A percentile compares a stretch with the other conserved stretches of the same genome.
Evolutionary conservation across 2,113 vertebrate genomes (phyloP).

Genomic region (Pycnonotus jocosus): DNA sequence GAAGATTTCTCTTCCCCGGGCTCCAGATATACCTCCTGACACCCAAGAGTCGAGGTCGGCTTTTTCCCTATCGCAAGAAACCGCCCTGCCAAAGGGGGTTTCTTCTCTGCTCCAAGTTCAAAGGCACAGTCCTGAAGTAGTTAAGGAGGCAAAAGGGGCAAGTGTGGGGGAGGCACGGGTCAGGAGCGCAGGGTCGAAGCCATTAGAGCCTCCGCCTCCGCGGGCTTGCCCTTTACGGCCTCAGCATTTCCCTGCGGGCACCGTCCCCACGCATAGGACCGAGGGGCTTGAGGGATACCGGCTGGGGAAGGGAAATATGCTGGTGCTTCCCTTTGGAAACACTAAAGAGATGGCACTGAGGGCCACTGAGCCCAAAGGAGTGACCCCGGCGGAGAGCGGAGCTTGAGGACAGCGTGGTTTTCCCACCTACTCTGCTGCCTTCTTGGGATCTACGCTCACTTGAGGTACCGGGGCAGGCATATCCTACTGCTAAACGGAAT

Average conservation of each 20-base stretch:
- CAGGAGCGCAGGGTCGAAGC: neutral
- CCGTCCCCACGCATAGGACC: neutral
- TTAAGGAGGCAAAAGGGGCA: neutral
- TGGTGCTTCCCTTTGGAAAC: neutral
- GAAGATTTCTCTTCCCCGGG: neutral
- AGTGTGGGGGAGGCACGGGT: neutral
- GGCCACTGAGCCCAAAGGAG: neutral
- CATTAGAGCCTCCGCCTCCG: neutral
- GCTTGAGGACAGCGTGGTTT: neutral
- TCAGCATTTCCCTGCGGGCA: neutral
- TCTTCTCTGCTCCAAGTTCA: neutral
- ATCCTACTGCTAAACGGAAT: neutral
- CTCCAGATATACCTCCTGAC: neutral
- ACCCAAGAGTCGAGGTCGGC: neutral
- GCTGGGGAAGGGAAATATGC: neutral
- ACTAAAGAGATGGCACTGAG: neutral
- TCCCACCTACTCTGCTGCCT: neutral
- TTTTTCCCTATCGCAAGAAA: neutral
- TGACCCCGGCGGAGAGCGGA: accelerated
- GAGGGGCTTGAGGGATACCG: neutral
- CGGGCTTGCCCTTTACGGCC: neutral
- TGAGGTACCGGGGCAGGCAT: no score
- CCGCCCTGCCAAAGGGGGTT: neutral
- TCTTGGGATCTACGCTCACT: neutral
- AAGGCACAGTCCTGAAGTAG: neutral